Conservation (phyloP, 2,888 invertebrate species). For the Electrophaes corylata region DNA sequence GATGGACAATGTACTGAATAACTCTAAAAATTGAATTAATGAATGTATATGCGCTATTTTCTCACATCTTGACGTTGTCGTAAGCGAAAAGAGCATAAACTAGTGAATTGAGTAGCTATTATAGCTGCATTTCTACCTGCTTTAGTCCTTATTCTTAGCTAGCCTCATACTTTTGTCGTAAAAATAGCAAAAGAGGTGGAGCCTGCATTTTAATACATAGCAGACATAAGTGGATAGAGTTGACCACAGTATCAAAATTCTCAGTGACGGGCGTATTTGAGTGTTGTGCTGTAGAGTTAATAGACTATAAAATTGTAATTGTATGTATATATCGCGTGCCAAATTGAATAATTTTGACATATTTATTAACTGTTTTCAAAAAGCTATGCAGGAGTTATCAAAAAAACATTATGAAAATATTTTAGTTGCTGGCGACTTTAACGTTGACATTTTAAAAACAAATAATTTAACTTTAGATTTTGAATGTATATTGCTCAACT, state of each 20-base stretch:
- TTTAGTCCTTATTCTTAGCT: too few relatives aligned
- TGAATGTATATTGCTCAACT: slow-evolving; percentile 7
- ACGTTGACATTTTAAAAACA: slow-evolving; percentile 3
- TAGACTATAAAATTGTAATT: slow-evolving; percentile 7
- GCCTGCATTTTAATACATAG: neutral
- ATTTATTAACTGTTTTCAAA: slow-evolving; percentile 1
- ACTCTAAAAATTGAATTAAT: too few relatives aligned
- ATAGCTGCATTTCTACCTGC: too few relatives aligned
- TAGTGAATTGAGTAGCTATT: too few relatives aligned
- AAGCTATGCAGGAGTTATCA: neutral
- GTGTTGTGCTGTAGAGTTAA: slow-evolving; percentile 9
- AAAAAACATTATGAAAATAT: slow-evolving; percentile 1
- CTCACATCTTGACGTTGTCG: too few relatives aligned
- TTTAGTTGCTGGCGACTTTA: slow-evolving; percentile 6
- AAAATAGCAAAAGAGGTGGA: slow-evolving; percentile 4
- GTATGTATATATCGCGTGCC: slow-evolving; percentile 12
- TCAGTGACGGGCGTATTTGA: slow-evolving; percentile 6
- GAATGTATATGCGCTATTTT: too few relatives aligned
- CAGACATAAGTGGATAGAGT: neutral
- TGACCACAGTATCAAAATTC: slow-evolving; percentile 1
- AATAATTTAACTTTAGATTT: slow-evolving; percentile 11
- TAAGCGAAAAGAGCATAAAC: too few relatives aligned
- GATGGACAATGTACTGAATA: too few relatives aligned
- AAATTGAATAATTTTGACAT: slow-evolving; percentile 4
- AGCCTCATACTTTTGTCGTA: neutral